Base-by-base conservation (phyloP, 2,113 vertebrate species). In the Callaeas wilsoni region DNA sequence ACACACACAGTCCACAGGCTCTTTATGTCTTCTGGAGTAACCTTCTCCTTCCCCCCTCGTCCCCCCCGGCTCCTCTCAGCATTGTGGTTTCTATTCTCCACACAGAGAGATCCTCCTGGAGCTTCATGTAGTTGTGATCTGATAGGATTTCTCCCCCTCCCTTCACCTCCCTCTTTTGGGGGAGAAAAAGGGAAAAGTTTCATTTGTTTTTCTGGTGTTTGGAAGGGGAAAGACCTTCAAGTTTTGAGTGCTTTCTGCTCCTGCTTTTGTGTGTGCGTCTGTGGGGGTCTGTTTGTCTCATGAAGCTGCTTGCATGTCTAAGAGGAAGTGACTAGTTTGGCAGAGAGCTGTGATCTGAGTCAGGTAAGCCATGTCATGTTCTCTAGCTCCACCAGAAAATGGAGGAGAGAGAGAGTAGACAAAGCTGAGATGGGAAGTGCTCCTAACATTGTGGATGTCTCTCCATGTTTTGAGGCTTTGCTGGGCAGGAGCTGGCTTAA, bases 381-480 rank as follows among this genome's bases (percentile, higher is more conserved):
- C 98, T 98, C 97, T 98, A 98, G 98, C 98, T 99, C 98, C 98
- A 99, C 98, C 98, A 99, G 99, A 99, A 99, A 99, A 99, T 99
- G 99, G 99, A 99, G 99, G 99, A 96, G 97, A 97, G 98, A 94
- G 95, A 99, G 98, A 98, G 98, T 97, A 98, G 98, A 98, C 98
- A 98, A 98, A 98, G 98, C 98, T 98, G 97, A 98, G 97, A 98
- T 98, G 97, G 97, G 97, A 98, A 98, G 94, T 98, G 98, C 98
- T 98, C 97, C 97, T 97, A 96, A 97, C 97, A 97, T 97, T 93
- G 97, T 98, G 97, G 97, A 97, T 97, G 97, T 96, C 85, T 97
- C 97, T 97, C 97, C 97, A 98, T 97, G 97, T 98, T 97, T 96
- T 74, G 97, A 98, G 97, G 97, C 98, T 98, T 97, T 97, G 94